Evolutionary conservation across 2,113 vertebrate species (phyloP).

Genomic region (Menura novaehollandiae): DNA sequence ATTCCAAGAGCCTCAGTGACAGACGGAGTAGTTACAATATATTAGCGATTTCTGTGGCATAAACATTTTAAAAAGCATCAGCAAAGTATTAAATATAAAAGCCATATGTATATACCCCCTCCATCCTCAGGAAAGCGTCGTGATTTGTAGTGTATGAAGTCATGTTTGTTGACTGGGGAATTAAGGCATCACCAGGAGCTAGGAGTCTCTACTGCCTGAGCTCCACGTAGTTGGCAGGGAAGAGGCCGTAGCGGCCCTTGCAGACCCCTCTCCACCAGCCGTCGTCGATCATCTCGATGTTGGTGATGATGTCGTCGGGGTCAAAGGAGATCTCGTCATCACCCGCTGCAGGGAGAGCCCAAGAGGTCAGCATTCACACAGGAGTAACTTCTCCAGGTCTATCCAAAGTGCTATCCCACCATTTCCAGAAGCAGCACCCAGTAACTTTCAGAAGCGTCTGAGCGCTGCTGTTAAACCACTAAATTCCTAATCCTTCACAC

Average conservation of each 20-base stretch:
- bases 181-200: conserved; percentile 12
- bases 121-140: conserved; percentile 17
- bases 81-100: conserved; percentile 69
- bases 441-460: neutral
- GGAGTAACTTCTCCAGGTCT: no score
- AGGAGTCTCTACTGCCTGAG: conserved; percentile 77
- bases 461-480: neutral
- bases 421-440: neutral
- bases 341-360: conserved; percentile 74
- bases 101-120: conserved; percentile 26
- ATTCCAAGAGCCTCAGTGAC: conserved; percentile 2
- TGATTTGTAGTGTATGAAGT: conserved; percentile 58
- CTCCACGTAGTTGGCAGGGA: conserved; percentile 97
- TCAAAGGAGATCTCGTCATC: conserved; percentile 98
- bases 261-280: conserved; percentile 98
- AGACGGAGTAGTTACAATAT: conserved; percentile 43
- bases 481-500: neutral
- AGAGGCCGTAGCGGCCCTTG: conserved; percentile 88
- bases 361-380: neutral
- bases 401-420: neutral
- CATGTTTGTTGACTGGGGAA: neutral
- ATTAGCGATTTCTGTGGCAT: conserved; percentile 69
- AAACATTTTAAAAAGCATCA: conserved; percentile 64
- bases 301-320: conserved; percentile 96
- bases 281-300: conserved; percentile 98